Evolutionary conservation across 1,140 invertebrate species (phyloP).

Genomic region (Heliothis subflexa): DNA sequence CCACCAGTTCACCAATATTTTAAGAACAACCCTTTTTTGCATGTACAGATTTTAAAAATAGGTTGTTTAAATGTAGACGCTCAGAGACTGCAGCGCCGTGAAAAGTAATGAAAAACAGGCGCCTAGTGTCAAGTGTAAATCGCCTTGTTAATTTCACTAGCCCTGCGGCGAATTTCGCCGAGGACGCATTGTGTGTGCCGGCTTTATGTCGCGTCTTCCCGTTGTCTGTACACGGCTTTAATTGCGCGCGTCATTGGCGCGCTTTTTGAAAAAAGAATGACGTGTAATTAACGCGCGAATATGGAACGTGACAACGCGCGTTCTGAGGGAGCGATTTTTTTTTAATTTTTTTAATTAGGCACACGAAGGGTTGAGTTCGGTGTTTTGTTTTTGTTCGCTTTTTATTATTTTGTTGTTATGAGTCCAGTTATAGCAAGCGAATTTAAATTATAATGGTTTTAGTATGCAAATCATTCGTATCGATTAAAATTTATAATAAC

Average conservation of each 20-base stretch:
- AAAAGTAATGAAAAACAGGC: constrained; percentile 82
- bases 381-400: constrained; percentile 67
- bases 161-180: constrained; percentile 84
- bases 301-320: constrained; percentile 85
- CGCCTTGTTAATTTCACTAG: constrained; percentile 85
- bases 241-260: constrained; percentile 85
- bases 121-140: constrained; percentile 86
- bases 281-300: constrained; percentile 86
- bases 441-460: constrained; percentile 43
- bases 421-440: constrained; percentile 36
- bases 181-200: constrained; percentile 84
- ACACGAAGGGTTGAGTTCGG: constrained; percentile 75
- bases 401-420: constrained; percentile 56
- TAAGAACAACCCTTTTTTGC: constrained; percentile 49
- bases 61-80: constrained; percentile 62
- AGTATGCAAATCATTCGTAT: constrained; percentile 29
- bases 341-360: constrained; percentile 85
- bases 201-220: constrained; percentile 85
- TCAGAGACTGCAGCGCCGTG: constrained; percentile 62
- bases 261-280: constrained; percentile 86
- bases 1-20: constrained; percentile 51
- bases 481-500: constrained; percentile 20
- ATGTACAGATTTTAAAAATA: constrained; percentile 58
- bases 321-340: constrained; percentile 81
- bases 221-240: constrained; percentile 85